A percentile compares a stretch with the other conserved stretches of the same genome.
These are phyloP conservation scores for Cryptomyrus ogoouensis DNA, from an alignment of 2,113 vertebrate genomes.

Conservation along the genomic window DNA sequence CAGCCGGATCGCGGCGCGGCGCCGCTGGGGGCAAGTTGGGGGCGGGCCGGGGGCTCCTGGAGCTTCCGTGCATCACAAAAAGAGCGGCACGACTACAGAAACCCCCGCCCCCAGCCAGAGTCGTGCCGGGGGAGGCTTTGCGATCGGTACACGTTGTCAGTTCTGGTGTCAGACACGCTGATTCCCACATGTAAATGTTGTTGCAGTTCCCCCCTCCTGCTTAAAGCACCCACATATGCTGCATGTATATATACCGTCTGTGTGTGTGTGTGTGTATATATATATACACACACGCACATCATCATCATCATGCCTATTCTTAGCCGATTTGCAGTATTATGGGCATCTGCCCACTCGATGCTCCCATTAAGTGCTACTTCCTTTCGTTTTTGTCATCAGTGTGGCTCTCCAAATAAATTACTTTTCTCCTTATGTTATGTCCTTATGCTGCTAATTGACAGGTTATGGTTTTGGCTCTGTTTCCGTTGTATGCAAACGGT, in stretches of 20 bases:
- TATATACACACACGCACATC: neutral
- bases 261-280: neutral
- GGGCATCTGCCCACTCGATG: neutral
- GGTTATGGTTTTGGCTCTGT: neutral
- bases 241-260: neutral
- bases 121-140: conserved; percentile 23
- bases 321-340: neutral
- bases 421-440: neutral
- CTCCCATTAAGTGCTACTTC: conserved; percentile 1
- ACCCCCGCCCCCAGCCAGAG: conserved; percentile 31
- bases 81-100: conserved; percentile 30
- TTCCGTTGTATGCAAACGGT: neutral
- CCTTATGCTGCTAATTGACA: conserved; percentile 4
- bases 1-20: conserved; percentile 11
- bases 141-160: conserved; percentile 12
- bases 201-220: conserved; percentile 25
- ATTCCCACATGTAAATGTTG: conserved; percentile 13
- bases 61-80: conserved; percentile 36
- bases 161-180: conserved; percentile 15
- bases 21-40: conserved; percentile 20
- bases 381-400: neutral
- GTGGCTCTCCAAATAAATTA: neutral
- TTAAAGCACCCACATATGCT: conserved; percentile 8
- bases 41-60: conserved; percentile 42
- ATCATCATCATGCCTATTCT: neutral